Conservation (phyloP, 2,113 vertebrate genomes). For the Hemichromis elongatus region DNA sequence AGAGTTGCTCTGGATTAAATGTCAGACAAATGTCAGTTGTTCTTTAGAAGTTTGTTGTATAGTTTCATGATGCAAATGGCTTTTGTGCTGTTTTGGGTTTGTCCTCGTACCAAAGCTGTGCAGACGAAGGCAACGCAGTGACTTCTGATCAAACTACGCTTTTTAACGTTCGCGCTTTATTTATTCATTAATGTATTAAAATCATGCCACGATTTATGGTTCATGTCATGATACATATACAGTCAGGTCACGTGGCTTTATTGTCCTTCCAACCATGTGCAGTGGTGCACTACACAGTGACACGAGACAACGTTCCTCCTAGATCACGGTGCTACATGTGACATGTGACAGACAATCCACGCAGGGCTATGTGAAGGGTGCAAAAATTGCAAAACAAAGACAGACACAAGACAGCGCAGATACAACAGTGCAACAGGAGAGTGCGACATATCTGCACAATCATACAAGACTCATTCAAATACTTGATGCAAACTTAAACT, state of each 20-base stretch:
- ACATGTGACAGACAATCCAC: not conserved
- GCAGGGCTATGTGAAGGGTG: rapidly evolving
- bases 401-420: not conserved
- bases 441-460: too few relatives aligned
- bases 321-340: rapidly evolving
- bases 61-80: not conserved
- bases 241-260: not conserved
- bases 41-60: not conserved
- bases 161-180: too few relatives aligned
- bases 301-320: rapidly evolving
- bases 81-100: not conserved
- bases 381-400: not conserved
- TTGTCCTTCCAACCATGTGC: not conserved
- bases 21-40: not conserved
- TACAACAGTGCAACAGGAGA: not conserved
- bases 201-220: too few relatives aligned
- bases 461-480: rapidly evolving
- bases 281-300: not conserved
- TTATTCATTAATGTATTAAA: too few relatives aligned
- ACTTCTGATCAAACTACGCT: not conserved
- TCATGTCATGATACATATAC: not conserved
- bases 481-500: not conserved
- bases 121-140: not conserved
- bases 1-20: not conserved
- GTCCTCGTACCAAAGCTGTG: not conserved